Percentiles rank a stretch among this genome's conserved stretches.
phyloP scores from a whole-genome alignment of 1,140 invertebrate species.

The Ephestia elutella region DNA sequence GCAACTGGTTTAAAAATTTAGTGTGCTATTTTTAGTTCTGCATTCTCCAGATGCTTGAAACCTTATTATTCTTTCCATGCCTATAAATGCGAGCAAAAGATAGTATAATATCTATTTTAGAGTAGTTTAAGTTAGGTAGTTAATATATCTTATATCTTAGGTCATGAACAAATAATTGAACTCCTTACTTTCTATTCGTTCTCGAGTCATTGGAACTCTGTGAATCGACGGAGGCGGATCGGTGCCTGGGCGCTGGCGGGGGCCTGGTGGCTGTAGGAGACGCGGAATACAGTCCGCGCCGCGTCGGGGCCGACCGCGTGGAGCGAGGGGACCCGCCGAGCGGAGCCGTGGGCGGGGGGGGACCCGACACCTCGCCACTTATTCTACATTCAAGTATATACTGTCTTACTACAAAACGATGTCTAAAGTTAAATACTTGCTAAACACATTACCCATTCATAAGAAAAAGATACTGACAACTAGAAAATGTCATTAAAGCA shows the following conservation, averaged over 20 bases:
- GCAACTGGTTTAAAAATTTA: too few relatives aligned
- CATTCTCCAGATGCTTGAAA: too few relatives aligned
- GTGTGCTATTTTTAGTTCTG: too few relatives aligned
- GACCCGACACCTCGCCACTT: conserved; percentile 39
- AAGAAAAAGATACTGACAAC: too few relatives aligned
- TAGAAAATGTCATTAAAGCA: too few relatives aligned
- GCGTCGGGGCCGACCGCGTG: conserved; percentile 87
- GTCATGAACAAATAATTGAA: too few relatives aligned
- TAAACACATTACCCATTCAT: too few relatives aligned
- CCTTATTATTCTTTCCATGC: too few relatives aligned
- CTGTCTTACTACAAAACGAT: background rate
- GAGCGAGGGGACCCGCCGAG: conserved; percentile 82
- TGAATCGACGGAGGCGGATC: conserved; percentile 88
- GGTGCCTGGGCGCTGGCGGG: conserved; percentile 79
- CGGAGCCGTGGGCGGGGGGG: conserved; percentile 35
- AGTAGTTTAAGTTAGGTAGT: too few relatives aligned
- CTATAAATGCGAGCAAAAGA: too few relatives aligned
- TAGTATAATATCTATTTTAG: too few relatives aligned
- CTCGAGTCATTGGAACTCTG: conserved; percentile 87
- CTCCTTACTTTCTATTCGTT: conserved; percentile 78
- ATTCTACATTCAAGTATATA: conserved; percentile 35
- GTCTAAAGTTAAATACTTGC: background rate
- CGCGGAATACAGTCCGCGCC: conserved; percentile 81
- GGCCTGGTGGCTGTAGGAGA: conserved; percentile 74
- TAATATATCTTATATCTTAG: too few relatives aligned